A percentile compares a stretch with the other conserved stretches of the same genome.
phyloP scores from a whole-genome alignment of 2,113 vertebrate species.

The Beaufortia kweichowensis region DNA sequence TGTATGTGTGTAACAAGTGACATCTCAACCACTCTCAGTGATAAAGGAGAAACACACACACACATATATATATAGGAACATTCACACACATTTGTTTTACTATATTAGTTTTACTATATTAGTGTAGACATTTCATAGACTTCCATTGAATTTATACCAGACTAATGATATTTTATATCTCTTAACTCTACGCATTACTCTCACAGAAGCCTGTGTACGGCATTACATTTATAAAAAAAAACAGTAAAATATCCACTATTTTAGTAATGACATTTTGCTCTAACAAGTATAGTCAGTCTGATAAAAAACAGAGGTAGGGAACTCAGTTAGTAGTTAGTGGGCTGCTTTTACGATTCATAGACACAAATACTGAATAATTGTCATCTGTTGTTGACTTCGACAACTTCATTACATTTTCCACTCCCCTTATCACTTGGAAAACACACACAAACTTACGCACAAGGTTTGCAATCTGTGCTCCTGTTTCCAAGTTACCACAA shows the following conservation, averaged over 20 bases:
- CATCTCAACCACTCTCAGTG: constrained; percentile 10
- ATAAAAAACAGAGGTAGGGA: constrained; percentile 9
- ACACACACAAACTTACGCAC: not conserved
- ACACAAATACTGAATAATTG: not conserved
- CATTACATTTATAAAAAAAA: no score
- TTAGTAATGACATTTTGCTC: no score
- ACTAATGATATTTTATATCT: no score
- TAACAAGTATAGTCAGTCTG: no score
- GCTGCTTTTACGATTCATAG: not conserved
- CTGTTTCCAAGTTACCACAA: constrained; percentile 42
- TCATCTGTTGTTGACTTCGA: constrained; percentile 1
- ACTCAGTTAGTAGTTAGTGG: not conserved
- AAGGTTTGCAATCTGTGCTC: constrained; percentile 27
- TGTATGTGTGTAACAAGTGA: not conserved
- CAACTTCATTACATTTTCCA: constrained; percentile 20
- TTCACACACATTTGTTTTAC: no score
- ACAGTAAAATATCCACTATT: no score
- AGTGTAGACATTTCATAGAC: no score
- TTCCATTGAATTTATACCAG: no score
- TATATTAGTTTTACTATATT: no score
- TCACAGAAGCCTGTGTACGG: no score
- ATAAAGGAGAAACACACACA: not conserved
- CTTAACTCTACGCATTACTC: no score
- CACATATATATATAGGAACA: not conserved
- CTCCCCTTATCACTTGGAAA: not conserved